Percentiles rank a stretch among this genome's conserved stretches.
Evolutionary conservation across 2,113 vertebrate genomes (phyloP).

Genomic region (Halcyon senegalensis): DNA sequence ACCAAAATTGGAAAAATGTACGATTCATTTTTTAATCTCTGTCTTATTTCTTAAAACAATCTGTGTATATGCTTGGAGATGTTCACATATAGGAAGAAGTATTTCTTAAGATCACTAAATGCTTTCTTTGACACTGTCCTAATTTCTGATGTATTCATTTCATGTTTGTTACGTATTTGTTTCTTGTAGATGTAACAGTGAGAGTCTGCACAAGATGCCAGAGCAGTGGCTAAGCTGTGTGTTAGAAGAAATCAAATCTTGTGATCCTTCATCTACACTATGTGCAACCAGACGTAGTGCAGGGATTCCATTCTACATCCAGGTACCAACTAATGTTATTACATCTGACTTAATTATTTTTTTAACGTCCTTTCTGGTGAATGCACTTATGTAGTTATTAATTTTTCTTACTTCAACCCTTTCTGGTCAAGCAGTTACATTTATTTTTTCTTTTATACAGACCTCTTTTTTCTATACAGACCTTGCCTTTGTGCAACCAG

Average conservation of each 20-base stretch:
- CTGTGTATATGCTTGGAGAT: not conserved
- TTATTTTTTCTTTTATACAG: not conserved
- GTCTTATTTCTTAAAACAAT: not conserved
- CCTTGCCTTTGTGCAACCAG: not conserved
- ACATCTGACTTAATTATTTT: not conserved
- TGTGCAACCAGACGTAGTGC: conserved; percentile 95
- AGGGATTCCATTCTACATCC: conserved; percentile 96
- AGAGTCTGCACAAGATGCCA: conserved; percentile 83
- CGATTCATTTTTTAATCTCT: not conserved
- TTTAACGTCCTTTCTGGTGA: not conserved
- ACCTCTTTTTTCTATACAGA: not conserved
- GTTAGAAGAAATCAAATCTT: conserved; percentile 89
- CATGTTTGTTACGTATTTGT: not conserved
- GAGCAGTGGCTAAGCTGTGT: conserved; percentile 87
- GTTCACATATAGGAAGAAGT: not conserved
- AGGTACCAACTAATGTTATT: conserved; percentile 75
- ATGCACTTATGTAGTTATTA: fast-evolving
- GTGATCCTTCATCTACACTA: conserved; percentile 89
- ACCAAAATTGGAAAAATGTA: not conserved
- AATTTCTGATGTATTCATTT: not conserved
- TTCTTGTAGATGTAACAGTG: conserved; percentile 80
- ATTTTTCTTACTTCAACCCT: not conserved
- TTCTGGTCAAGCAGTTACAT: not conserved
- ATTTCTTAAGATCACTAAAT: not conserved
- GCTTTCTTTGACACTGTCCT: not conserved